Conservation (phyloP, 1,140 invertebrate species). For the Uloborus diversus region DNA sequence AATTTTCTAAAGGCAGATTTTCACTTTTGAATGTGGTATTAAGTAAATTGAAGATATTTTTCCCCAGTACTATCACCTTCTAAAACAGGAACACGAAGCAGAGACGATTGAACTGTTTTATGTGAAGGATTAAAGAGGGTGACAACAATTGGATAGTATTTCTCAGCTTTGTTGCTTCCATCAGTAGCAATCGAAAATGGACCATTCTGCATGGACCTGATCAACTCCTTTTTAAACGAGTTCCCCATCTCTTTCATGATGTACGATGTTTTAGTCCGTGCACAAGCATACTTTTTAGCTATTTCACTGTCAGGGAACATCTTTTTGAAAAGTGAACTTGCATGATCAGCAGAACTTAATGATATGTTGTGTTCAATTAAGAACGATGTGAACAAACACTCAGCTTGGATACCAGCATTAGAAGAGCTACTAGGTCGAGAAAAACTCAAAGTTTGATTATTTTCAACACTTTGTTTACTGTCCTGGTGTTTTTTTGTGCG, state of each 20-base stretch:
- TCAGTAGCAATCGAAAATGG: slow-evolving; percentile 4
- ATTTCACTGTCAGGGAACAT: slow-evolving; percentile 7
- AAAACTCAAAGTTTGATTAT: no score
- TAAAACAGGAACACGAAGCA: not conserved
- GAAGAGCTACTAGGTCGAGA: no score
- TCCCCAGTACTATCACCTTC: not conserved
- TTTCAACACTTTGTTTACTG: no score
- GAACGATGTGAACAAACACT: slow-evolving; percentile 3
- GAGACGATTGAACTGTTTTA: not conserved
- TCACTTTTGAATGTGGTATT: not conserved
- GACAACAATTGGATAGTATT: slow-evolving; percentile 1
- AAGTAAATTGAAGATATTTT: not conserved
- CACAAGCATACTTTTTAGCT: slow-evolving; percentile 2
- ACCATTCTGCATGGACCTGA: not conserved
- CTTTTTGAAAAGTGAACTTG: not conserved
- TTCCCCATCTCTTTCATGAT: not conserved
- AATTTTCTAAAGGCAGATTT: not conserved
- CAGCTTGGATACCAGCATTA: not conserved
- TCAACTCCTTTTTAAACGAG: not conserved
- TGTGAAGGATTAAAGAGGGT: not conserved
- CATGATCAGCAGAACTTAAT: not conserved
- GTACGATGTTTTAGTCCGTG: not conserved
- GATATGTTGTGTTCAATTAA: not conserved
- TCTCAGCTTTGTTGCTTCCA: not conserved
- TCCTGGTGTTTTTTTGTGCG: no score